These are phyloP conservation scores for Synanthedon formicaeformis DNA, from an alignment of 2,888 invertebrate genomes.

Conservation along the genomic window DNA sequence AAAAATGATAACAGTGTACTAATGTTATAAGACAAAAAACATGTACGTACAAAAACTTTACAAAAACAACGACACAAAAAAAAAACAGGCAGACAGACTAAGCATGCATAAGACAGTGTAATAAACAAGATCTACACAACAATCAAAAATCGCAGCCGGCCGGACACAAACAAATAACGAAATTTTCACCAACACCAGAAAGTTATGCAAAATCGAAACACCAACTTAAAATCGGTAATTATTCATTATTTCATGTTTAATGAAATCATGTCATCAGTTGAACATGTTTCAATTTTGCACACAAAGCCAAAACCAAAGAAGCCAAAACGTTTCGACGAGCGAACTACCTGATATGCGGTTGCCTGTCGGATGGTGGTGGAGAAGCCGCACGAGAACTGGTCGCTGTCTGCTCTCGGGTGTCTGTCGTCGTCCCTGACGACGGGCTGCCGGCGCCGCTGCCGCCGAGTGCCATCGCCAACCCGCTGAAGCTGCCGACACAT, in stretches of 20 bases:
- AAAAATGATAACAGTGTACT: not conserved
- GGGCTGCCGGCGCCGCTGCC: constrained; percentile 60
- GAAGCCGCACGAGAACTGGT: constrained; percentile 59
- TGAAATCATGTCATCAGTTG: not conserved
- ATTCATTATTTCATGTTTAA: constrained; percentile 1
- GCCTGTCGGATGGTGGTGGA: constrained; percentile 57
- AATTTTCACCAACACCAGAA: constrained; percentile 45
- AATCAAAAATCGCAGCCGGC: constrained; percentile 20
- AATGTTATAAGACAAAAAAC: constrained; percentile 11
- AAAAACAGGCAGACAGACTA: constrained; percentile 56
- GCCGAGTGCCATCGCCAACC: constrained; percentile 69
- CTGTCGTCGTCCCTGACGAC: constrained; percentile 23
- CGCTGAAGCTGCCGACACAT: constrained; percentile 71
- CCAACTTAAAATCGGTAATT: too few relatives aligned
- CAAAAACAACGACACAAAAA: constrained; percentile 23
- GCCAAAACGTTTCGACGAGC: constrained; percentile 55
- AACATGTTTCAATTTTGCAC: not conserved
- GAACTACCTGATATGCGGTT: constrained; percentile 65
- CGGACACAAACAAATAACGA: constrained; percentile 24
- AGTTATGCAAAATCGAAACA: constrained; percentile 4
- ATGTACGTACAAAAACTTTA: constrained; percentile 16
- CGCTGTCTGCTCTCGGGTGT: constrained; percentile 47
- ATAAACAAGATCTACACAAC: constrained; percentile 12
- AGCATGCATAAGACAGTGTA: constrained; percentile 49
- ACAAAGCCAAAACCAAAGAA: constrained; percentile 47